These are phyloP conservation scores for Varecia variegata DNA, from an alignment of 2,797 vertebrate genomes.

Conservation along the genomic window DNA sequence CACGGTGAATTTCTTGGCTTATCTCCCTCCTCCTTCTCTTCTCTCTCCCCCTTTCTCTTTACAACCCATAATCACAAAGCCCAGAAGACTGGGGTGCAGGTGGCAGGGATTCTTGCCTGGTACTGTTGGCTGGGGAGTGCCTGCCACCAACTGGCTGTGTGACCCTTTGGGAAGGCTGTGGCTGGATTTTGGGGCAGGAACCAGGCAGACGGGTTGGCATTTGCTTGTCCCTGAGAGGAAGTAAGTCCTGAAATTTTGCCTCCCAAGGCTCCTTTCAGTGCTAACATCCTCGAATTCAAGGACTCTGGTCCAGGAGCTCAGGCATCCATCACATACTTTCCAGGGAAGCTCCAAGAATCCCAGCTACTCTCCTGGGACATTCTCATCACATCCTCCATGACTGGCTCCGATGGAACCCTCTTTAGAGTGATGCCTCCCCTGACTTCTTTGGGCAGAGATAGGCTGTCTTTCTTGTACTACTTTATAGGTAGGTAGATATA, in stretches of 20 bases:
- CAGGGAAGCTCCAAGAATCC: background rate
- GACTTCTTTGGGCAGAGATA: background rate
- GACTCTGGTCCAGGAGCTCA: background rate
- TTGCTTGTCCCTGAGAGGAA: background rate
- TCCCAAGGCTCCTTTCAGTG: background rate
- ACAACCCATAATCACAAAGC: background rate
- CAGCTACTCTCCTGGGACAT: background rate
- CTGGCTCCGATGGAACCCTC: background rate
- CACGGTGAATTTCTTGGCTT: background rate
- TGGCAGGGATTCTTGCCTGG: background rate
- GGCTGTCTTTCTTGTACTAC: background rate
- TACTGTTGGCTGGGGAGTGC: background rate
- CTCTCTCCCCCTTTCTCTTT: background rate
- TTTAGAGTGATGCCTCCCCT: background rate
- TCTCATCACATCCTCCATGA: background rate
- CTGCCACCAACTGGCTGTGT: background rate
- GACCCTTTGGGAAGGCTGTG: background rate
- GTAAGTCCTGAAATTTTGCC: background rate
- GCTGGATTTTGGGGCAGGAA: background rate
- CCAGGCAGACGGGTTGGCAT: accelerated
- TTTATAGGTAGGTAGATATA: background rate
- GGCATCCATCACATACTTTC: background rate
- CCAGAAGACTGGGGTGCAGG: background rate
- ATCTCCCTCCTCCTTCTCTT: background rate
- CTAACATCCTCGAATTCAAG: background rate